Conservation (phyloP, 2,113 vertebrate genomes). For the Baryphthengus martii region DNA sequence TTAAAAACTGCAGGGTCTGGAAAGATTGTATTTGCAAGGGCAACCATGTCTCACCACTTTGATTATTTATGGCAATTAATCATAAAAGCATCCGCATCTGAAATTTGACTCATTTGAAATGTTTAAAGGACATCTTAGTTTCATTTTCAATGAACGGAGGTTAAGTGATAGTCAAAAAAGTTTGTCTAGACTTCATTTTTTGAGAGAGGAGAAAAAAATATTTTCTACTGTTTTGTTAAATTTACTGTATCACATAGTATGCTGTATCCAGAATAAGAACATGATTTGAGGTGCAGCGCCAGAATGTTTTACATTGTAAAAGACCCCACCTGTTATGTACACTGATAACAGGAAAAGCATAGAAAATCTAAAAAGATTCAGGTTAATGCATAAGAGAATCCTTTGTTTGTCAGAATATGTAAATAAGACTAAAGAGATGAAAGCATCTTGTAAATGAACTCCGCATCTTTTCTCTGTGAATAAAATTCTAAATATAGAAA, state of each 20-base stretch:
- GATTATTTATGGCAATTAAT: neutral
- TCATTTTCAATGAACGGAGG: neutral
- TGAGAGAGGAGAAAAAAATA: neutral
- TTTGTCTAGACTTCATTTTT: neutral
- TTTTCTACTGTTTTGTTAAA: neutral
- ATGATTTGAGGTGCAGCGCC: neutral
- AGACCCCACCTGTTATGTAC: neutral
- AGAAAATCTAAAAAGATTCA: neutral
- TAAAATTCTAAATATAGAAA: neutral
- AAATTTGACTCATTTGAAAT: neutral
- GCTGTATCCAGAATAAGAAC: rapidly evolving
- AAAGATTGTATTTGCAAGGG: neutral
- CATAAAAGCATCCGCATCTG: neutral
- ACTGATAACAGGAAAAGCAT: neutral
- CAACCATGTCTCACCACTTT: neutral
- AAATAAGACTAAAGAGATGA: neutral
- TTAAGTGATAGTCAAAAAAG: neutral
- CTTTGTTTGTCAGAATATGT: neutral
- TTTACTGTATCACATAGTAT: neutral
- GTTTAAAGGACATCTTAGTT: neutral
- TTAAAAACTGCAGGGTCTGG: neutral
- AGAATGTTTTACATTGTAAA: neutral
- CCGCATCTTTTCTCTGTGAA: neutral
- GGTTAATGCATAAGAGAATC: neutral
- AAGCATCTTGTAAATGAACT: neutral